Evolutionary conservation across 2,888 invertebrate species (phyloP).

Genomic region (Ptilodon capucinus): DNA sequence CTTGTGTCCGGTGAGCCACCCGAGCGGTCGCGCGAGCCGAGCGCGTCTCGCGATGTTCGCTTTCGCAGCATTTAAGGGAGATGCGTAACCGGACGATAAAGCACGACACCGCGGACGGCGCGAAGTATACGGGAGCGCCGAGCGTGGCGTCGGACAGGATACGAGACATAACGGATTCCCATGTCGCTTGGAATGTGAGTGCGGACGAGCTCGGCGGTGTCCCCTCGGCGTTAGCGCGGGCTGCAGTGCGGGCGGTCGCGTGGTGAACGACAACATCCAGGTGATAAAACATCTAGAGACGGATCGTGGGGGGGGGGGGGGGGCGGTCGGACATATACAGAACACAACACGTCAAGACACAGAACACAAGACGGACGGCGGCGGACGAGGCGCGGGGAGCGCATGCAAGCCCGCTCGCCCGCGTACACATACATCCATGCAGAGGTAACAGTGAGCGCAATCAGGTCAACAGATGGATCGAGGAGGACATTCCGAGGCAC

Average conservation of each 20-base stretch:
- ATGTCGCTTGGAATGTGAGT: slow-evolving; percentile 83
- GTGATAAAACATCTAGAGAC: slow-evolving; percentile 61
- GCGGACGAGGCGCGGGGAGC: slow-evolving; percentile 57
- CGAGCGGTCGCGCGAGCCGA: slow-evolving; percentile 44
- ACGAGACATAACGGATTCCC: slow-evolving; percentile 72
- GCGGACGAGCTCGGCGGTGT: slow-evolving; percentile 65
- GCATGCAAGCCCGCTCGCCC: slow-evolving; percentile 72
- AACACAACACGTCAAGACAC: slow-evolving; percentile 80
- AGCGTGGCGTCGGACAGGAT: slow-evolving; percentile 52
- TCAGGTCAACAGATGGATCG: slow-evolving; percentile 72
- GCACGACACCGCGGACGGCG: slow-evolving; percentile 35
- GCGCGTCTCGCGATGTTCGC: slow-evolving; percentile 58
- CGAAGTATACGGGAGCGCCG: slow-evolving; percentile 38
- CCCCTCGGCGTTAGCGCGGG: slow-evolving; percentile 55
- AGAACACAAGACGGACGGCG: slow-evolving; percentile 76
- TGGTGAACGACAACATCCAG: slow-evolving; percentile 64
- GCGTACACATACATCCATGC: slow-evolving; percentile 73
- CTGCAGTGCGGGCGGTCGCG: slow-evolving; percentile 45
- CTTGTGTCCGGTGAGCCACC: slow-evolving; percentile 58
- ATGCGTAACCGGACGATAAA: slow-evolving; percentile 24
- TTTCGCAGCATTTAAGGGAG: slow-evolving; percentile 27
- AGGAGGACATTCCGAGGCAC: slow-evolving; percentile 84
- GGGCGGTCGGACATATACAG: slow-evolving; percentile 67
- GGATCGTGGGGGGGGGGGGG: slow-evolving; percentile 60
- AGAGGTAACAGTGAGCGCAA: slow-evolving; percentile 72